phyloP scores from a whole-genome alignment of 2,797 vertebrate species.

The Xenops minutus region DNA sequence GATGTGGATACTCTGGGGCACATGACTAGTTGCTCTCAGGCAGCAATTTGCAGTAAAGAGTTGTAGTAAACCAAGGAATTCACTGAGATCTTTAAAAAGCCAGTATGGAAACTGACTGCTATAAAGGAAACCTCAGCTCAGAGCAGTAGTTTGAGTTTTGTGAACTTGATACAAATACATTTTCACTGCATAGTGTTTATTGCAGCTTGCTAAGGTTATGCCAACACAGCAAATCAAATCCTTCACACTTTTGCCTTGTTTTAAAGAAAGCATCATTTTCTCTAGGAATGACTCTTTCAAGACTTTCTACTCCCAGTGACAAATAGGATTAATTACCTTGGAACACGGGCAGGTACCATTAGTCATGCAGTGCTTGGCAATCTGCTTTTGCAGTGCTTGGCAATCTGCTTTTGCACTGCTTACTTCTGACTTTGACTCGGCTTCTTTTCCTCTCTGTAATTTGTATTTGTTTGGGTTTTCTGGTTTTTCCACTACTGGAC shows the following conservation, averaged over 20 bases:
- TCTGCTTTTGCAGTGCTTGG: conserved; percentile 63
- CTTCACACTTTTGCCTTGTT: background rate
- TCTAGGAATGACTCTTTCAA: background rate
- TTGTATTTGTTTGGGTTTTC: background rate
- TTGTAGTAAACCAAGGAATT: background rate
- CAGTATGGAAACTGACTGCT: background rate
- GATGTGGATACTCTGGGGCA: background rate
- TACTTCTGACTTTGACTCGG: conserved; percentile 59
- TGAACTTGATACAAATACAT: background rate
- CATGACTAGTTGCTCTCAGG: background rate
- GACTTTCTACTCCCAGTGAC: conserved; percentile 58
- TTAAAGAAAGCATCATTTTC: conserved; percentile 1
- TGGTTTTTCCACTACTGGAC: background rate
- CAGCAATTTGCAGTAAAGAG: background rate
- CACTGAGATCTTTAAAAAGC: background rate
- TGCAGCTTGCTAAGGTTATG: background rate
- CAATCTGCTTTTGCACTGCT: conserved; percentile 56
- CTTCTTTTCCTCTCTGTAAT: background rate
- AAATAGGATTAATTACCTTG: conserved; percentile 79
- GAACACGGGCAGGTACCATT: conserved; percentile 66
- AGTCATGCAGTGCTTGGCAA: conserved; percentile 69
- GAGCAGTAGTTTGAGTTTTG: background rate
- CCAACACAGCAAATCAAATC: background rate
- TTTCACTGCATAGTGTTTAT: background rate
- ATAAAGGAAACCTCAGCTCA: background rate